These are phyloP conservation scores for Pheosia gnoma DNA, from an alignment of 2,888 invertebrate genomes.

Conservation along the genomic window DNA sequence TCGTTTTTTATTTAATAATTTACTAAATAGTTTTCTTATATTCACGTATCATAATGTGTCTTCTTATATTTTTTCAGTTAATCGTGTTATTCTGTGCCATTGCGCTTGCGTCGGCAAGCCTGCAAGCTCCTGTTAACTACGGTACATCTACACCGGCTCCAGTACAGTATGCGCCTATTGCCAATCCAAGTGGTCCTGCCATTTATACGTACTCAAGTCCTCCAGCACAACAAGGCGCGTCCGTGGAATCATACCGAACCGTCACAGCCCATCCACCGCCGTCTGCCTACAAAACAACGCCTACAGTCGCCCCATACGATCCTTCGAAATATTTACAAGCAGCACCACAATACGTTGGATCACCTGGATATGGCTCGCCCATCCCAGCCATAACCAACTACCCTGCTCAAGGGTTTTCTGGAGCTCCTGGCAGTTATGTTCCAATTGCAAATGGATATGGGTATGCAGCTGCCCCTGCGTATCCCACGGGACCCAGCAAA, in stretches of 20 bases:
- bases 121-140: neutral
- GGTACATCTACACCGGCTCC: neutral
- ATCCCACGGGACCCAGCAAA: neutral
- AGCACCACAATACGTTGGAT: neutral
- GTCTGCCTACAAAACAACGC: conserved; percentile 13
- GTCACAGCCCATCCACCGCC: conserved; percentile 20
- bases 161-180: neutral
- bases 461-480: neutral
- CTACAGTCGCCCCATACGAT: conserved; percentile 1
- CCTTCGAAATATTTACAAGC: neutral
- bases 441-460: neutral
- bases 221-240: conserved; percentile 8
- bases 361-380: neutral
- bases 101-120: conserved; percentile 59
- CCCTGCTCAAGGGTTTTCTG: neutral
- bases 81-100: conserved; percentile 68
- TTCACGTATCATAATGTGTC: neutral
- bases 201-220: neutral
- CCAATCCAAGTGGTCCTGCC: neutral
- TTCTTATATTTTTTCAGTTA: conserved; percentile 49
- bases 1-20: conserved; percentile 14
- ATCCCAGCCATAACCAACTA: neutral
- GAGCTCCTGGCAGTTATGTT: neutral
- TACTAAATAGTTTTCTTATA: neutral
- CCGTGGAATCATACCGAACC: conserved; percentile 20